A percentile compares a stretch with the other conserved stretches of the same genome.
phyloP scores from a whole-genome alignment of 2,888 invertebrate species.

The Ormia ochracea region DNA sequence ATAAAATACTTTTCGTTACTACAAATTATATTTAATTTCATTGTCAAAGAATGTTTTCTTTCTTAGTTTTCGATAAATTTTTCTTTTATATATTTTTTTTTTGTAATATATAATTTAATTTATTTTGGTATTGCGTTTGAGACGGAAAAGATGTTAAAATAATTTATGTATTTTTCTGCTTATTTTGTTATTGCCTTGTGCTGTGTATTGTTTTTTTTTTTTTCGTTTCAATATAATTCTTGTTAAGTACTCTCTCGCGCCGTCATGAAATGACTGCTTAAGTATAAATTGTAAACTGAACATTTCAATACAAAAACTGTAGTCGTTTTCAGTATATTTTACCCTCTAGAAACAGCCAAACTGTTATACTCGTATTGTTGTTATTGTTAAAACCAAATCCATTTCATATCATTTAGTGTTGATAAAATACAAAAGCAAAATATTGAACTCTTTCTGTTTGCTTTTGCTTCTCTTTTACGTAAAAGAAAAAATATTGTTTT shows the following conservation, averaged over 20 bases:
- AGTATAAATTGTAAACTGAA: conserved; percentile 61
- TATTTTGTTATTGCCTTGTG: conserved; percentile 38
- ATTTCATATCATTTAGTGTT: conserved; percentile 25
- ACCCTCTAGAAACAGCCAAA: conserved; percentile 40
- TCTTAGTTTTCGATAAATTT: conserved; percentile 2
- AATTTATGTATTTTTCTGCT: conserved; percentile 34
- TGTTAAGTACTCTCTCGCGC: conserved; percentile 62
- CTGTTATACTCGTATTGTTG: conserved; percentile 48
- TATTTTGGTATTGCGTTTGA: neutral
- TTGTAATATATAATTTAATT: conserved; percentile 11
- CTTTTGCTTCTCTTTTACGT: neutral
- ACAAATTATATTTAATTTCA: conserved; percentile 12
- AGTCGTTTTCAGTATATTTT: conserved; percentile 33
- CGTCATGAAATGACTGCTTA: conserved; percentile 61
- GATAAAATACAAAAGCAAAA: conserved; percentile 11
- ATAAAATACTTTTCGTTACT: conserved; percentile 20
- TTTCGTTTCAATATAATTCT: conserved; percentile 40
- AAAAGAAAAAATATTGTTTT: neutral
- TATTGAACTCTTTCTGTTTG: neutral
- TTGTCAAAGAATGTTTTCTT: conserved; percentile 22
- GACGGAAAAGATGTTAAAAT: conserved; percentile 24
- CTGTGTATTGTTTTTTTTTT: conserved; percentile 22
- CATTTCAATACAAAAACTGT: conserved; percentile 47
- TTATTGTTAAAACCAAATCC: conserved; percentile 31
- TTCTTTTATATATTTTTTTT: neutral